phyloP scores from a whole-genome alignment of 2,797 vertebrate species.

The Dryobates pubescens region DNA sequence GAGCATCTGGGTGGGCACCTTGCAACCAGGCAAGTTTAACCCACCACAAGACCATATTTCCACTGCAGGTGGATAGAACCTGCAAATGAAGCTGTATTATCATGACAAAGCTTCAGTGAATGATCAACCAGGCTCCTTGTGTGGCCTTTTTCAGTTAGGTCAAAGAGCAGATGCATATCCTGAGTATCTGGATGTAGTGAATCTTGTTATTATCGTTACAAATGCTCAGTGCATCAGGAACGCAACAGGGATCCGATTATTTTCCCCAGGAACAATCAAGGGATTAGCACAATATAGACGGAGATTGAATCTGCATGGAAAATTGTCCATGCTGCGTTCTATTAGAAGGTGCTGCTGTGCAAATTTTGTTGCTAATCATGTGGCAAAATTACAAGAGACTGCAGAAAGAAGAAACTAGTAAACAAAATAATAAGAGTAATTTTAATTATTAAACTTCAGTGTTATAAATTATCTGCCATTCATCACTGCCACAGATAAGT shows the following conservation, averaged over 20 bases:
- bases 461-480: slow-evolving; percentile 72
- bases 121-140: neutral
- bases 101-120: slow-evolving; percentile 45
- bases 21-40: neutral
- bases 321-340: slow-evolving; percentile 85
- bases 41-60: neutral
- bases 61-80: neutral
- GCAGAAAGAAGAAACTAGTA: slow-evolving; percentile 70
- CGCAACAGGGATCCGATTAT: slow-evolving; percentile 73
- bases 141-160: slow-evolving; percentile 59
- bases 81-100: slow-evolving; percentile 56
- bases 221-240: slow-evolving; percentile 74
- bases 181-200: slow-evolving; percentile 67
- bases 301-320: slow-evolving; percentile 81
- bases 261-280: slow-evolving; percentile 83
- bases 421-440: slow-evolving; percentile 77
- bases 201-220: slow-evolving; percentile 78
- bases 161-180: slow-evolving; percentile 67
- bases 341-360: slow-evolving; percentile 85
- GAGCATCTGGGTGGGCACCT: rapidly evolving
- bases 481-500: slow-evolving; percentile 61
- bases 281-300: slow-evolving; percentile 85
- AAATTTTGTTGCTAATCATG: slow-evolving; percentile 80
- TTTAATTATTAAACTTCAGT: slow-evolving; percentile 76
- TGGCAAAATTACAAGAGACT: slow-evolving; percentile 72